Evolutionary conservation across 2,888 invertebrate species (phyloP), one percentile per base, ranked within the genome.

Genomic region (Apamea epomidion): DNA sequence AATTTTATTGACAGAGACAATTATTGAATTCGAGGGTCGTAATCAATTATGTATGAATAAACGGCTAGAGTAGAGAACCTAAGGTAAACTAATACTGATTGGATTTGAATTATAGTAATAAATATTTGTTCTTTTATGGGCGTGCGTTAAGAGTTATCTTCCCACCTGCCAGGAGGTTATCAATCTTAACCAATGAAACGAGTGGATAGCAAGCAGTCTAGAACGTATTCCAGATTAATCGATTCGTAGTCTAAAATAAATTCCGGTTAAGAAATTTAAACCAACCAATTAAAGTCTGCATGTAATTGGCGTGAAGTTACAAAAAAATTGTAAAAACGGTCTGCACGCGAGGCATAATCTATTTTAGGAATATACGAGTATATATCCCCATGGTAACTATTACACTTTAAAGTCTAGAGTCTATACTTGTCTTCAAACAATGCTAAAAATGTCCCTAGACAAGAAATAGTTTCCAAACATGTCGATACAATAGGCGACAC

Each of bases 381-480:
- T 77, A 62, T 42, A 84, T 87, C 81, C 37, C 77, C 85, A 83
- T 90, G 67, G 89, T 62, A 88, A 88, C 83, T 68, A 74, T 65
- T 68, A 62, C 12, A 60, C 18, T 76, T 76, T 62, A 51, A 45
- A 76, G 45, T 70, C 54, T 78, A 71, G 54, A 81, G 60, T 69
- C 69, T 78, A 68, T 77, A 70, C 72, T 76, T 80, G 81, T 82
- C 78, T 86, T 80, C 6, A 75, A 83, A 89, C 87, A 87, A 85
- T 83, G 78, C 79, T 76, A 88, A 88, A 85, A 87, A 89, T 90
- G 67, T 87, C 67, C 74, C 80, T 75, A 76, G 69, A 78, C 74
- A 82, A 71, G 82, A 75, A 80, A 86, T 86, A 83, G 83, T 90
- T 90, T 88, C 81, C 80, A 88, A 90, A 91, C 85, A 88, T 80